Evolutionary conservation across 2,113 vertebrate genomes (phyloP), one percentile per base, ranked within the genome.

Genomic region (Cottus gobio): DNA sequence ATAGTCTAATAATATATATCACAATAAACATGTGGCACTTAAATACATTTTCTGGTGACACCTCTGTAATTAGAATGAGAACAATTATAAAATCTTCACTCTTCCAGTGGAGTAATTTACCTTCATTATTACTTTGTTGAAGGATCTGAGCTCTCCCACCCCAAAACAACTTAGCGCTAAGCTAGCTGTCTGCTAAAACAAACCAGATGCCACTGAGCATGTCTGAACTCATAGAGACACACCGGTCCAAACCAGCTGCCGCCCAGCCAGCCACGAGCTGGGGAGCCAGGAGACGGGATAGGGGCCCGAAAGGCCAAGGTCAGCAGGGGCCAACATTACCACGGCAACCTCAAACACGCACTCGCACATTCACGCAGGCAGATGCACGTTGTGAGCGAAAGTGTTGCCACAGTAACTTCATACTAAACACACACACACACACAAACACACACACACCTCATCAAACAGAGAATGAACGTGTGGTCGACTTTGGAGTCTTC

Each of bases 181-280:
- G 68, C 60, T 83, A 75, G 44, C 66, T 67, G 30, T 84, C 84
- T 71, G 73, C 79, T 83, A 42, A 88, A 85, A 79, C 71, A 80
- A 82, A 71, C 57, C 72, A 62, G 57, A 61, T 65, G 24, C 62
- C 66, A 52, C 66, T 42, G 75, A 83, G 73, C 90, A 31, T 88
- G 90, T 91, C 89, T 84, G 80, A 85, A 89, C 90, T 63, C 65
- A 89, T 86, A n/a, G 13, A 78, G 91, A 91, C 85, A 88, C 85
- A 90, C 93, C 87, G 90, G 80, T 93, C 95, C 95, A 91, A 87
- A 90, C 87, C 96, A 89, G 85, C 85, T 93, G 87, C 77, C 0
- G 28, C 72, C 85, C 67, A 68, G 22, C 73, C 58, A n/a, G 66
- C 31, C 64, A 63, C 80, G 65, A 85, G 75, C 69, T 57, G 79